These are phyloP conservation scores for Melanerpes aurifrons DNA, from an alignment of 2,113 vertebrate species.

Conservation along the genomic window DNA sequence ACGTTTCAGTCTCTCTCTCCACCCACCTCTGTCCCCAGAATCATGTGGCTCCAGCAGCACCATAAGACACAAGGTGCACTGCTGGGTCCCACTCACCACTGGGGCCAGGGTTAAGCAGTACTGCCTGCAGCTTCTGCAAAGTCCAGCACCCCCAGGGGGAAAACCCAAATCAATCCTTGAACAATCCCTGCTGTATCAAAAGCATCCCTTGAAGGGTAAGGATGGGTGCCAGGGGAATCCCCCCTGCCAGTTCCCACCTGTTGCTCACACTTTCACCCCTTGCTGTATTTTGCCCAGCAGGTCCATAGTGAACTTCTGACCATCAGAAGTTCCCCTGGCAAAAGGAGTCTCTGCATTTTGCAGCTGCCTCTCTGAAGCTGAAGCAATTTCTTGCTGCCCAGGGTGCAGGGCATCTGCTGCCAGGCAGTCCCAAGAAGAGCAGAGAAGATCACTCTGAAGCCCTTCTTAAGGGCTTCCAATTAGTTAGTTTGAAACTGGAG, in stretches of 20 bases:
- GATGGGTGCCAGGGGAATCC: not conserved
- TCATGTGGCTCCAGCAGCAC: not conserved
- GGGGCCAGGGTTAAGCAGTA: not conserved
- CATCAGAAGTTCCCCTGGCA: not conserved
- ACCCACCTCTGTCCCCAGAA: slow-evolving; percentile 28
- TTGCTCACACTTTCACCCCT: not conserved
- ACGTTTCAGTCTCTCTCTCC: slow-evolving; percentile 24
- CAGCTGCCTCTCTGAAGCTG: not conserved
- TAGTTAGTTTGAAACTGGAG: too few species aligned
- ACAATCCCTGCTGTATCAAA: not conserved
- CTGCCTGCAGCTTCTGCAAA: not conserved
- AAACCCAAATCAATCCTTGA: not conserved
- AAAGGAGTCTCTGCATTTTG: not conserved
- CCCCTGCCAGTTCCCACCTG: not conserved
- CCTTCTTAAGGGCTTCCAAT: too few species aligned
- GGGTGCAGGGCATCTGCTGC: not conserved
- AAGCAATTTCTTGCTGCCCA: not conserved
- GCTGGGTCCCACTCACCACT: not conserved
- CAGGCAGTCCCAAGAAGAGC: not conserved
- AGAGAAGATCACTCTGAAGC: not conserved
- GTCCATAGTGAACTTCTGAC: not conserved
- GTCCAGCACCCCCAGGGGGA: not conserved
- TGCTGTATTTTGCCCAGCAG: not conserved
- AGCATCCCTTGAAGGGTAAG: not conserved
- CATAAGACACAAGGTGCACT: not conserved